Conservation (phyloP, 2,888 invertebrate genomes). For the Scrobipalpa atriplicella region DNA sequence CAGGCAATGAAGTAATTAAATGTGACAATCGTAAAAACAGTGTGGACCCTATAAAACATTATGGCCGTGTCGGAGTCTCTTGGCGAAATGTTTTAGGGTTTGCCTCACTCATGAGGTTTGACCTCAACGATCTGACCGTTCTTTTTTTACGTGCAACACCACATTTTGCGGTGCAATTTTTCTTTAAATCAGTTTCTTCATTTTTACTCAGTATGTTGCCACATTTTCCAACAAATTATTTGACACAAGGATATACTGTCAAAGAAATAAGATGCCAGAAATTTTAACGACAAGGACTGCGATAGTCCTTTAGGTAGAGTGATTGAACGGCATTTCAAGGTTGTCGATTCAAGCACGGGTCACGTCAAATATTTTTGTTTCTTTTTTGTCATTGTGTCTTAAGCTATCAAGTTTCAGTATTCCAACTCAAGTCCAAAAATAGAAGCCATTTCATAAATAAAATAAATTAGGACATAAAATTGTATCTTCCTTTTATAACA, state of each 20-base stretch:
- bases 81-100: constrained; percentile 45
- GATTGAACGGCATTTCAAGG: too few relatives aligned
- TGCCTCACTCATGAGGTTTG: background rate
- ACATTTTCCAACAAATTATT: too few relatives aligned
- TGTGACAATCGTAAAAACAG: constrained; percentile 80
- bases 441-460: background rate
- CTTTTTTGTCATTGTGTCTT: too few relatives aligned
- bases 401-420: too few relatives aligned
- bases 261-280: too few relatives aligned
- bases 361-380: too few relatives aligned
- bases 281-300: too few relatives aligned
- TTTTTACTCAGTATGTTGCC: too few relatives aligned
- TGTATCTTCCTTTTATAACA: background rate
- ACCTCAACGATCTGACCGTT: background rate
- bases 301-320: too few relatives aligned
- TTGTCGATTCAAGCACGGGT: too few relatives aligned
- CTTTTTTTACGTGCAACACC: background rate
- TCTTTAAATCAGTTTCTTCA: too few relatives aligned
- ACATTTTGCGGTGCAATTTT: background rate
- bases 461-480: background rate
- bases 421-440: background rate
- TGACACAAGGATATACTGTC: too few relatives aligned
- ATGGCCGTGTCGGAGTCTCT: constrained; percentile 60
- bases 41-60: constrained; percentile 71
- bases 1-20: constrained; percentile 81